phyloP scores from a whole-genome alignment of 1,140 invertebrate species.

The Trachymyrmex cornetzi region DNA sequence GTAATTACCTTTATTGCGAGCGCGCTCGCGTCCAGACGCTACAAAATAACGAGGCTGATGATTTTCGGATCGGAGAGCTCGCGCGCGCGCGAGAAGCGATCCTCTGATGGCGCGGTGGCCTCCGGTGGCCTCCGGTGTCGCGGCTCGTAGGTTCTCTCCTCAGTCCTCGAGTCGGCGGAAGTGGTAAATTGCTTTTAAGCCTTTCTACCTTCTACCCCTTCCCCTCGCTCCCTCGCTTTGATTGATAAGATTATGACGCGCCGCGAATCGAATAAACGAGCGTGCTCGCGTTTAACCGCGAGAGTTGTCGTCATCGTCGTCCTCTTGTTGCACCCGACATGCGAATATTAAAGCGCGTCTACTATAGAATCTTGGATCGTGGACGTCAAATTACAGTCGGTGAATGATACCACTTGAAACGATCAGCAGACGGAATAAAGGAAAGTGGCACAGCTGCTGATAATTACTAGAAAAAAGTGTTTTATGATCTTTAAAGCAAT shows the following conservation, averaged over 20 bases:
- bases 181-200: slow-evolving; percentile 61
- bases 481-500: not conserved
- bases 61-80: slow-evolving; percentile 51
- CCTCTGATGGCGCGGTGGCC: not conserved
- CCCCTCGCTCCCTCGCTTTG: slow-evolving; percentile 17
- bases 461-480: not conserved
- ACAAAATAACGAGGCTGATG: slow-evolving; percentile 64
- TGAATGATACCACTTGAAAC: not conserved
- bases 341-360: slow-evolving; percentile 30
- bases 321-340: not conserved
- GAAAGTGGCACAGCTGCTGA: not conserved
- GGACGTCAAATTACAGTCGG: not conserved
- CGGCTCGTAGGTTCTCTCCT: slow-evolving; percentile 18
- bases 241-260: slow-evolving; percentile 62
- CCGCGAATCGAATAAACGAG: slow-evolving; percentile 60
- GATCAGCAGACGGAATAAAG: not conserved
- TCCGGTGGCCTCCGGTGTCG: slow-evolving; percentile 53
- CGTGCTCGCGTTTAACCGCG: slow-evolving; percentile 12
- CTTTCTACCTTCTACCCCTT: slow-evolving; percentile 16
- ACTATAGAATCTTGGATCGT: not conserved
- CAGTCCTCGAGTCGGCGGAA: slow-evolving; percentile 33
- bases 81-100: slow-evolving; percentile 42
- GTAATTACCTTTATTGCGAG: slow-evolving; percentile 84
- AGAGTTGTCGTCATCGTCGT: not conserved
- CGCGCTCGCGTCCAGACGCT: slow-evolving; percentile 19